Base-by-base conservation (phyloP, 2,888 invertebrate species). In the Sturmia bella region DNA sequence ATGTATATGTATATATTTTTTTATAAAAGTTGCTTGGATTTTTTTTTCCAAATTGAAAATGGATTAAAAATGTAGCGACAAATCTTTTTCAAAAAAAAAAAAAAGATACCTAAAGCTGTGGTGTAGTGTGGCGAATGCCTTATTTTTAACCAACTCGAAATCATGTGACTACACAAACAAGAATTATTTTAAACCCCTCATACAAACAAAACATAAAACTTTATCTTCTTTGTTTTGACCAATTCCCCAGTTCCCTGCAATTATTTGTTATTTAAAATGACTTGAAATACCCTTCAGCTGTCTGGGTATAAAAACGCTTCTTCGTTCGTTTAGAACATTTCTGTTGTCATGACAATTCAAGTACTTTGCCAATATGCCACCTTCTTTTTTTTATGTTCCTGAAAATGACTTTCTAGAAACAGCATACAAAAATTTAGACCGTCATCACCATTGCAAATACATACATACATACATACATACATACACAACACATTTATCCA, bases 301-400 rank as follows among this genome's bases (percentile, higher is more conserved):
- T 12, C 32, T 32, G 32, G 3, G 13, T 27, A 32, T 13, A 43
- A 15, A 43, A 43, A 61, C 41, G 0, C 12, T 52, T 24, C 9
- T 52, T 2, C n/a, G 11, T 41, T 54, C n/a, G 43, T 45, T 63
- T 50, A 21, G 24, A 15, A 54, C 13, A 37, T 54, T 43, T 63
- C 17, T 1, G 80, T 80, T 80, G 39, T 48, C 80, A 80, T 80
- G 66, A 66, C 80, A 80, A 69, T 57, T 19, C 32, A 32, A 32
- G 32, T 9, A 32, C 17, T 56, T 4, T 21, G 12, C 32, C 13
- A n/a, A 48, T 48, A 75, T 57, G 27, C 66, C 66, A 75, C 57
- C 59, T 75, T 69, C 56, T 48, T 54, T 45, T 37, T 1, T 56
- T 74, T n/a, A 61, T 76, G 21, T 68, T 37, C 43, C 21, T 13